Percentiles rank a stretch among this genome's conserved stretches.
phyloP scores from a whole-genome alignment of 2,113 vertebrate genomes.

The Cyanocitta stelleri region DNA sequence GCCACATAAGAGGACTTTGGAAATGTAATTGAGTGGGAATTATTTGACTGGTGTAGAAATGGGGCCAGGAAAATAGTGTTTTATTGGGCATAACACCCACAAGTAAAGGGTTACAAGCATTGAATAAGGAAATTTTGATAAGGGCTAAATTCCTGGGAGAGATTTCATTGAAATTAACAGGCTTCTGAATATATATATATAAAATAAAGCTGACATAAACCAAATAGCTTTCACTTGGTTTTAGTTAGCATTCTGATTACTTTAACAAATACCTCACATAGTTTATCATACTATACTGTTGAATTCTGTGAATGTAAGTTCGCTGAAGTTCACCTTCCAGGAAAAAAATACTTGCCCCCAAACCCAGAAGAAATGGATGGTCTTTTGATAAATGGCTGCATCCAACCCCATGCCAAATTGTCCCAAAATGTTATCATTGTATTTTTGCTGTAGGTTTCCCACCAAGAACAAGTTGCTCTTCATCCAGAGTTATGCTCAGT shows the following conservation, averaged over 20 bases:
- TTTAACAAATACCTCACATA: background rate
- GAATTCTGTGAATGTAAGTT: background rate
- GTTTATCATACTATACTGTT: background rate
- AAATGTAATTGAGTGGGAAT: conserved; percentile 12
- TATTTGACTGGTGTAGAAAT: background rate
- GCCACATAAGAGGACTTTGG: background rate
- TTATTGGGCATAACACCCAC: background rate
- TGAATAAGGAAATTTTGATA: background rate
- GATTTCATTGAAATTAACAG: background rate
- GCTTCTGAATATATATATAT: background rate
- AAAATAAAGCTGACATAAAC: background rate
- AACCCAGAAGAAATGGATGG: background rate
- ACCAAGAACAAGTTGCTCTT: background rate
- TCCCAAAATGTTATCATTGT: background rate
- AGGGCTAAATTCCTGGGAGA: background rate
- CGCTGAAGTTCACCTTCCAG: background rate
- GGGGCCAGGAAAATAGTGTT: background rate
- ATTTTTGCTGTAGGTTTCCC: background rate
- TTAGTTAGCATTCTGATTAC: background rate
- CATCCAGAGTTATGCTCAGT: background rate
- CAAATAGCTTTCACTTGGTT: background rate
- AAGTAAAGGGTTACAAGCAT: background rate
- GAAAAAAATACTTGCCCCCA: background rate
- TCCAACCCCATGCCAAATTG: background rate
- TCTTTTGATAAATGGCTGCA: background rate